Evolutionary conservation across 2,797 vertebrate genomes (phyloP), one percentile per base, ranked within the genome.

Genomic region (Masticophis lateralis): DNA sequence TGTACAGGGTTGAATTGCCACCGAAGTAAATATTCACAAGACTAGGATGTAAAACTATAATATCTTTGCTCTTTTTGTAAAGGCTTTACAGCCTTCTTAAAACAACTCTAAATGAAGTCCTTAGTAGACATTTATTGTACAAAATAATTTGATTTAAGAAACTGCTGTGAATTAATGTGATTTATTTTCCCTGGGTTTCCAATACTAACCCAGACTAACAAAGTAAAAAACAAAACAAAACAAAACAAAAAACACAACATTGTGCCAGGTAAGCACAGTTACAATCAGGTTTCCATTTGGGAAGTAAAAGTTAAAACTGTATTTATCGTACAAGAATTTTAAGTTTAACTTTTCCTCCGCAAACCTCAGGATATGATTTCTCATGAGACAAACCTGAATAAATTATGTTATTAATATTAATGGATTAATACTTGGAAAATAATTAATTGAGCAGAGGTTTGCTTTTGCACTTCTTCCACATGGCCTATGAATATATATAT

Each of bases 331-430:
- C 56, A 60, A 27, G 79, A 92, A 91, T 96, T 95, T 93, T 90
- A 74, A 60, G 9, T 89, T 88, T 7, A 94, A 95, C 47, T 95
- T 95, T 91, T 92, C 55, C 95, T 60, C 91, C 25, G 56, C 94
- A 86, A 93, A 91, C 91, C 87, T 93, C 47, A 59, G 57, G 55
- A 3, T 53, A 57, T 66, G 89, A 93, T 93, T 61, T 53, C 63
- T 66, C 63, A 4, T 69, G 95, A 93, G 90, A 94, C 56, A 95
- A 90, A 83, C 87, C 94, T 92, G 12, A 91, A 88, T 12, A 94
- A 93, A 55, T 95, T 94, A 87, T 90, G 95, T 95, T 91, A 94
- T 96, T 95, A 95, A 94, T 94, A 97, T 86, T 93, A 94, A 96
- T 94, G 93, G 83, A 69, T 86, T 94, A 92, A 94, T 6, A 94